Evolutionary conservation across 2,797 vertebrate genomes (phyloP).

Genomic region (Paramormyrops hopkinsi): DNA sequence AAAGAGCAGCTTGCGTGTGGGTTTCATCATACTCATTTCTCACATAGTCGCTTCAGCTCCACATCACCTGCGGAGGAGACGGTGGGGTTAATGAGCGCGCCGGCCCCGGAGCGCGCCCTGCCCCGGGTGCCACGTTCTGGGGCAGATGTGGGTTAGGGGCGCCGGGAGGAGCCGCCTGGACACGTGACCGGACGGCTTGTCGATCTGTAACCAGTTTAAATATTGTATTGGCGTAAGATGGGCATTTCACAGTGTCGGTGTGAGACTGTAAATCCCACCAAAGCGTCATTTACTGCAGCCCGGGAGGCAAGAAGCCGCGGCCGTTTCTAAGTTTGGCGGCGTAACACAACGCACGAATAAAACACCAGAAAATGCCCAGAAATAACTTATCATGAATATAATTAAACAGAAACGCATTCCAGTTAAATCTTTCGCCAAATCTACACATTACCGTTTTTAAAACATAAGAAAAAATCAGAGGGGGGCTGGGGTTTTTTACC

Average conservation of each 20-base stretch:
- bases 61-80: constrained; percentile 64
- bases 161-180: background rate
- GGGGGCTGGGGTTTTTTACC: background rate
- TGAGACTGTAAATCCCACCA: background rate
- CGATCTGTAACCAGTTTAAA: background rate
- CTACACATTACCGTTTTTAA: background rate
- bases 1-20: constrained; percentile 88
- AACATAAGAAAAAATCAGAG: background rate
- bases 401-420: background rate
- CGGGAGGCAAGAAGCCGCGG: background rate
- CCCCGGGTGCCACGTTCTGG: background rate
- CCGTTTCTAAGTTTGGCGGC: background rate
- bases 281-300: background rate
- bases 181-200: background rate
- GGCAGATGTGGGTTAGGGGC: background rate
- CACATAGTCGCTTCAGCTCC: constrained; percentile 71
- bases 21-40: constrained; percentile 91
- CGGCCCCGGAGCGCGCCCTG: background rate
- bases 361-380: background rate
- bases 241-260: background rate
- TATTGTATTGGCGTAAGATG: background rate
- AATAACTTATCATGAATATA: background rate
- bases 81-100: background rate
- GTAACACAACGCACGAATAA: background rate
- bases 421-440: background rate